Evolutionary conservation across 2,888 invertebrate species (phyloP), one percentile per base, ranked within the genome.

Genomic region (Empis livida): DNA sequence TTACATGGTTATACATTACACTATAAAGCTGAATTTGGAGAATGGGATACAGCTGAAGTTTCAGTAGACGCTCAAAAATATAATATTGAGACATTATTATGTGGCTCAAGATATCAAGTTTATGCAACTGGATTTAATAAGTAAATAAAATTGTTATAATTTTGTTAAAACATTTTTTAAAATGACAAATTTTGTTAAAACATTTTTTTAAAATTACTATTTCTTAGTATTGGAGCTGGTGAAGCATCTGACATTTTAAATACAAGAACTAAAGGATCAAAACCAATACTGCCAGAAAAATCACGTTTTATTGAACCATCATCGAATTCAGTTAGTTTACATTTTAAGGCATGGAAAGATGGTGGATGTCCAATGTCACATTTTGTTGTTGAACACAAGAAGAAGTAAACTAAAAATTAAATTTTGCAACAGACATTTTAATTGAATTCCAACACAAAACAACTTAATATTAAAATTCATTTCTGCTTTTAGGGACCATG

Each of bases 361-460:
- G 92, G 93, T 47, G 93, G 94, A 50, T 96, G 95, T 65, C 89
- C 92, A 15, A 93, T 96, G 87, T 78, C 86, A 53, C 90, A 92
- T 66, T 95, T 93, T 67, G 92, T 94, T 53, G 89, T 95, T 44
- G 92, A 93, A 71, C 89, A 93, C 65, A 91, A 90, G 71, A 88
- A 88, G 68, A 89, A 87, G 91, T 91, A 73, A 71, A 51, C 41
- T 15, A 27, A 11, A 14, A 45, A 16, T 35, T 38, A 50, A 10
- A 52, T 10, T 37, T 14, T 50, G 56, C 61, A 59, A 17, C n/a
- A 43, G 43, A 40, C 31, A 44, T 35, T 42, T 43, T 42, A 31
- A 43, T 43, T 13, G 27, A 44, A 16, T 41, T 40, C 46, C 42
- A 14, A 41, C 9, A 20, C 14, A 45, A n/a, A n/a, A n/a, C n/a